Base-by-base conservation (phyloP, 2,113 vertebrate genomes). In the Toxotes chatareus region DNA sequence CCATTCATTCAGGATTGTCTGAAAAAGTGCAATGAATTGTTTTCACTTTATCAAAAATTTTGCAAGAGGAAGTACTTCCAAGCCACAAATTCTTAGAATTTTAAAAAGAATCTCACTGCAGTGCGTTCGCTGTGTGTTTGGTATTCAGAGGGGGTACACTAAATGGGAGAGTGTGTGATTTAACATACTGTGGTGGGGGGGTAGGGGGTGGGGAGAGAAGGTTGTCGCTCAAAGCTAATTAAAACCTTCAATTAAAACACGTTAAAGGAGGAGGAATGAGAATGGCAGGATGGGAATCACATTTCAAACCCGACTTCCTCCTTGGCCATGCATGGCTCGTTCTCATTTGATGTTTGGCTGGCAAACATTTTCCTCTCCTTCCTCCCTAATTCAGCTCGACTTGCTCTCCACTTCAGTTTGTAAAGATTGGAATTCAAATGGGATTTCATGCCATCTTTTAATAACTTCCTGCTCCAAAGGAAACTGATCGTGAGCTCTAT, bases 171-270 rank as follows among this genome's bases (percentile, higher is more conserved):
- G 79, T 80, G 56, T 81, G 86, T 72, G 66, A 91, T 92, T 93
- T 92, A 81, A 77, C 86, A 86, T 47, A 60, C 62, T 32, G 55
- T 69, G 57, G 62, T 67, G 51, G 55, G 69, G 56, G 66, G 71
- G 55, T 69, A 49, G 62, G 64, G 51, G 55, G 69, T 53, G 66
- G 71, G 55, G 82, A 32, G 64, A 49, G 76, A 82, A 71, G 66
- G 70, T 59, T 81, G 78, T 85, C 8, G 73, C 71, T 84, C 73
- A 67, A 60, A 90, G 81, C 85, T 92, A 67, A 95, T 95, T 93
- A 93, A 93, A 94, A 86, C 63, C 83, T 75, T 85, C 83, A 86
- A 91, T 94, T 91, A 90, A 89, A 91, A 80, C 61, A 68, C 36
- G 67, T 57, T 80, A 82, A 77, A 88, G 82, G 70, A 74, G 73